These are phyloP conservation scores for Lophura nycthemera DNA, from an alignment of 2,113 vertebrate species.

Conservation along the genomic window DNA sequence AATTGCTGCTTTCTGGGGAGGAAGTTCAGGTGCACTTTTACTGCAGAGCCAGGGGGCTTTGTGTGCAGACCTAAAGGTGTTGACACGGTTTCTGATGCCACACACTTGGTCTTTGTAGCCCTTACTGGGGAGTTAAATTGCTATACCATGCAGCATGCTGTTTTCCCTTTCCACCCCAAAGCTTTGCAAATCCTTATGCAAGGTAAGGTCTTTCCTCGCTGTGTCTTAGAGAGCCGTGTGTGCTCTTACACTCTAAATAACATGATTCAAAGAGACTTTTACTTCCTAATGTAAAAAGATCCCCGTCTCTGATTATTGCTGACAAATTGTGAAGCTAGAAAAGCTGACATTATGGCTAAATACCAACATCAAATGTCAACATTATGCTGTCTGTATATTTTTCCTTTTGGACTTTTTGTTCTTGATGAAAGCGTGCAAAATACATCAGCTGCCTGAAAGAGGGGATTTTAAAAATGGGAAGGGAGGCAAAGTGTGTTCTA, in stretches of 20 bases:
- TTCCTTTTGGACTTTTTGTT: not conserved
- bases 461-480: not conserved
- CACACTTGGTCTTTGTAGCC: not conserved
- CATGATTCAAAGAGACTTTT: not conserved
- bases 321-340: not conserved
- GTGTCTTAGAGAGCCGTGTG: not conserved
- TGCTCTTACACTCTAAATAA: not conserved
- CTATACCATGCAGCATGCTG: not conserved
- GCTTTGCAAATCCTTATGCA: not conserved
- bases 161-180: not conserved
- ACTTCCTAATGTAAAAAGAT: not conserved
- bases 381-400: not conserved
- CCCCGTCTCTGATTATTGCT: not conserved
- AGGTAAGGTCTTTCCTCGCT: not conserved
- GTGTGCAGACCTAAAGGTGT: not conserved
- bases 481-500: not conserved
- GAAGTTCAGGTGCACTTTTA: not conserved
- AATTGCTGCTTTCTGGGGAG: not conserved
- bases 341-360: conserved; percentile 3
- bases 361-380: not conserved
- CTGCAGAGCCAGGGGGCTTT: not conserved
- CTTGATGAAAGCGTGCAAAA: not conserved
- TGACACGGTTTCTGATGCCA: not conserved
- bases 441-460: not conserved
- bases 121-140: not conserved